Percentiles rank a stretch among this genome's conserved stretches.
Conservation (phyloP, 2,888 invertebrate species). For the Agrypnus murinus region DNA sequence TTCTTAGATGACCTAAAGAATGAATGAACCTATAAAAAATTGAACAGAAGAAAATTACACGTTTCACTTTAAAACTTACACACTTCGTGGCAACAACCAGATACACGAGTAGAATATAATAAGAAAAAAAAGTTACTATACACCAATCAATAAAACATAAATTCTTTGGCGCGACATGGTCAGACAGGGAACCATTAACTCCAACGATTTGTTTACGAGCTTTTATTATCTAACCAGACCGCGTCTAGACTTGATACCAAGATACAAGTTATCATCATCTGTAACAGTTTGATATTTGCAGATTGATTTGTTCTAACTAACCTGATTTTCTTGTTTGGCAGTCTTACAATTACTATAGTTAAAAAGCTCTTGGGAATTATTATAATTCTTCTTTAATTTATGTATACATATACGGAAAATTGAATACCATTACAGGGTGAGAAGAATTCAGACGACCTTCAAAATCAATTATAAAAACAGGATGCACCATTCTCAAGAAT, state of each 20-base stretch:
- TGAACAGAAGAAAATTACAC: constrained; percentile 29
- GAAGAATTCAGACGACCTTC: no score
- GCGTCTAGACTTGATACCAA: constrained; percentile 32
- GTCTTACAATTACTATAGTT: neutral
- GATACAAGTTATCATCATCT: constrained; percentile 11
- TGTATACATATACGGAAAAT: neutral
- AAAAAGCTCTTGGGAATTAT: neutral
- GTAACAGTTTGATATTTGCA: constrained; percentile 9
- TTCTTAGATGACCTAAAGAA: constrained; percentile 38
- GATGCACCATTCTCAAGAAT: no score
- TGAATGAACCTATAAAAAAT: constrained; percentile 43
- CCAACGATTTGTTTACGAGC: constrained; percentile 45
- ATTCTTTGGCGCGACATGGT: constrained; percentile 33
- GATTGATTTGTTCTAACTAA: constrained; percentile 22
- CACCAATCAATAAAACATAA: constrained; percentile 36
- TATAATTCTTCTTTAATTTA: constrained; percentile 8
- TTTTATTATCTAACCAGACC: constrained; percentile 35
- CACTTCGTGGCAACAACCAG: constrained; percentile 6
- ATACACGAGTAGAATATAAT: neutral
- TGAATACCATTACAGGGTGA: neutral
- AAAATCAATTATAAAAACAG: no score
- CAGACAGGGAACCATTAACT: constrained; percentile 36
- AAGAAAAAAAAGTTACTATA: constrained; percentile 1
- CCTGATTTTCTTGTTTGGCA: constrained; percentile 1
- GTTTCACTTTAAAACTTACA: constrained; percentile 10